Percentiles rank a stretch among this genome's conserved stretches.
phyloP scores from a whole-genome alignment of 2,797 vertebrate genomes.

The Agapornis canus region DNA sequence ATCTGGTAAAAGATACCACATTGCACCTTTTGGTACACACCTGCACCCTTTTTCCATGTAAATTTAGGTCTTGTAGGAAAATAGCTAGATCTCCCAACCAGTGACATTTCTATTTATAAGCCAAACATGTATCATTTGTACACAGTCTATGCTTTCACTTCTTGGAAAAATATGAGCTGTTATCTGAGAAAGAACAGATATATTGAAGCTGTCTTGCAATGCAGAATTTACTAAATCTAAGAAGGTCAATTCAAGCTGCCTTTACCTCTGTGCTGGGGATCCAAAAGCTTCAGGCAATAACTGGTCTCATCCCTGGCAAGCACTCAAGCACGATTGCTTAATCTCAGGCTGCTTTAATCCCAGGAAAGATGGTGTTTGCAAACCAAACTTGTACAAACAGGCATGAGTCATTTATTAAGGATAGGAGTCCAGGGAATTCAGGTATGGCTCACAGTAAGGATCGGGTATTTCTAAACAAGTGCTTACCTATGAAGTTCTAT shows the following conservation, averaged over 20 bases:
- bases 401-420: neutral
- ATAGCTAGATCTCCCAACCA: neutral
- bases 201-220: neutral
- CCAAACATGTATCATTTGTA: neutral
- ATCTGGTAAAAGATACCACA: neutral
- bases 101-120: neutral
- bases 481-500: neutral
- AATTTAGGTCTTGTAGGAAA: neutral
- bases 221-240: neutral
- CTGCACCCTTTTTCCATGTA: neutral
- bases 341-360: conserved; percentile 26
- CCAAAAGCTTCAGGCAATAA: neutral
- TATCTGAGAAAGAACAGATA: neutral
- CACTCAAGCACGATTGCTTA: neutral
- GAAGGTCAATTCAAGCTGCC: neutral
- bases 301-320: neutral
- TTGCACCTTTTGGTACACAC: neutral
- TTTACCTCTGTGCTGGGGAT: neutral
- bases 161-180: neutral
- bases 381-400: neutral
- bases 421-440: neutral
- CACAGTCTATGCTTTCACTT: neutral
- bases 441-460: neutral
- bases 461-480: conserved; percentile 39
- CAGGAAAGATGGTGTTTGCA: neutral